Conservation (phyloP, 2,113 vertebrate species). For the Phasianus colchicus region DNA sequence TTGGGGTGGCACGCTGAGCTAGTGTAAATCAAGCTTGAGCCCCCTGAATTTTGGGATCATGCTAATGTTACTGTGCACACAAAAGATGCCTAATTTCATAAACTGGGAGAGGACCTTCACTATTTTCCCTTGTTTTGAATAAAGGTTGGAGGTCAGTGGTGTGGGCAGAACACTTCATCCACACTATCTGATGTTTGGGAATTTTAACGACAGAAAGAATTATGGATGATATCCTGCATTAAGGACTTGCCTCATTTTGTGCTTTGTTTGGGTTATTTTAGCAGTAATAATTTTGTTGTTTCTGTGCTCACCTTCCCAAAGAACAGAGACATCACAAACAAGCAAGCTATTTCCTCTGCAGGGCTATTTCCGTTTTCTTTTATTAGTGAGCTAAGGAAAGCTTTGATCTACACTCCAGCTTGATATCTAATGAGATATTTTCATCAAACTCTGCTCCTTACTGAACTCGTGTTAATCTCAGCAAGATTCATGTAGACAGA, state of each 20-base stretch:
- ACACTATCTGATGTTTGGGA: background rate
- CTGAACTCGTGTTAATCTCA: background rate
- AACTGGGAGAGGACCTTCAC: background rate
- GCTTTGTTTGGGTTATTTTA: conserved; percentile 8
- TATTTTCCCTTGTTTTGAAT: background rate
- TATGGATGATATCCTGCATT: background rate
- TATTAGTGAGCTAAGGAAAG: background rate
- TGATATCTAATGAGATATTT: conserved; percentile 24
- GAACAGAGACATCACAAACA: conserved; percentile 2
- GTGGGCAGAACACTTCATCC: background rate
- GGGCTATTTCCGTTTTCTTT: conserved; percentile 11
- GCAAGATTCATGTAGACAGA: background rate
- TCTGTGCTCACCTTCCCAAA: conserved; percentile 41
- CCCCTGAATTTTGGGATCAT: background rate
- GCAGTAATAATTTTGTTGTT: background rate
- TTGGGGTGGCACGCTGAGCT: background rate
- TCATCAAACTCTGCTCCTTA: conserved; percentile 15
- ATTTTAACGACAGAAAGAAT: background rate
- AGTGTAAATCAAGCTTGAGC: background rate
- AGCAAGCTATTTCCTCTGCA: background rate
- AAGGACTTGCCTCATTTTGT: background rate
- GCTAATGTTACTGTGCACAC: background rate
- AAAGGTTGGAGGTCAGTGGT: background rate
- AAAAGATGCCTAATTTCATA: rapidly evolving
- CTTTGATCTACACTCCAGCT: background rate